Evolutionary conservation across 2,888 invertebrate species (phyloP).

Genomic region (Lottia scabra): DNA sequence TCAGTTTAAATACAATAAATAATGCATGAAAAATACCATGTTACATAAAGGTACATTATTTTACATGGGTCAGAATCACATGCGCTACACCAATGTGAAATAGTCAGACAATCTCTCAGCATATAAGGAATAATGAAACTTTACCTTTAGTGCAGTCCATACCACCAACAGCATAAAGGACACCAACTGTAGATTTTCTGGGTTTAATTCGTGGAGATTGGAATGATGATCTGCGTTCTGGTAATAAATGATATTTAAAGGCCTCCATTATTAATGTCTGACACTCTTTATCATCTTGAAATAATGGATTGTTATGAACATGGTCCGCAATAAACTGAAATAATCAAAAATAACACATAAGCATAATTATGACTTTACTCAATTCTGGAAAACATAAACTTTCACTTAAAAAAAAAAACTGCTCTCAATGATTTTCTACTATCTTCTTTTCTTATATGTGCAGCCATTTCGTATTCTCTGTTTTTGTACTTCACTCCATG

Average conservation of each 20-base stretch:
- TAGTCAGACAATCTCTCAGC: background rate
- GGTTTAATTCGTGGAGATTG: constrained; percentile 86
- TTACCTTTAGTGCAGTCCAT: constrained; percentile 89
- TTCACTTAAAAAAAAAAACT: too few relatives aligned
- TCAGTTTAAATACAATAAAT: background rate
- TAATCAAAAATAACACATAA: too few relatives aligned
- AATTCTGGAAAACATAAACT: too few relatives aligned
- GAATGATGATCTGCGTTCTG: constrained; percentile 80
- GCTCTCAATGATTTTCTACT: too few relatives aligned
- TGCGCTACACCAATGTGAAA: too few relatives aligned
- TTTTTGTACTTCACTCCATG: too few relatives aligned
- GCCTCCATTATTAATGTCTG: constrained; percentile 93
- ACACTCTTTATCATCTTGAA: constrained; percentile 79
- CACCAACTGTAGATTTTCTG: constrained; percentile 90
- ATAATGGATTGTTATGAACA: constrained; percentile 77
- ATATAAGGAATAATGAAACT: background rate
- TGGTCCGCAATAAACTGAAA: constrained; percentile 87
- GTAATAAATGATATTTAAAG: constrained; percentile 90
- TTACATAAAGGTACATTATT: too few relatives aligned
- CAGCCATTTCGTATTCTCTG: too few relatives aligned
- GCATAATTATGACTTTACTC: too few relatives aligned
- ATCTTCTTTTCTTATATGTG: too few relatives aligned
- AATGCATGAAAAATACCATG: too few relatives aligned
- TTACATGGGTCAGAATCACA: too few relatives aligned
- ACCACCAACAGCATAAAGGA: constrained; percentile 88